phyloP scores from a whole-genome alignment of 2,888 invertebrate genomes.

The Dolichopus griseipennis region DNA sequence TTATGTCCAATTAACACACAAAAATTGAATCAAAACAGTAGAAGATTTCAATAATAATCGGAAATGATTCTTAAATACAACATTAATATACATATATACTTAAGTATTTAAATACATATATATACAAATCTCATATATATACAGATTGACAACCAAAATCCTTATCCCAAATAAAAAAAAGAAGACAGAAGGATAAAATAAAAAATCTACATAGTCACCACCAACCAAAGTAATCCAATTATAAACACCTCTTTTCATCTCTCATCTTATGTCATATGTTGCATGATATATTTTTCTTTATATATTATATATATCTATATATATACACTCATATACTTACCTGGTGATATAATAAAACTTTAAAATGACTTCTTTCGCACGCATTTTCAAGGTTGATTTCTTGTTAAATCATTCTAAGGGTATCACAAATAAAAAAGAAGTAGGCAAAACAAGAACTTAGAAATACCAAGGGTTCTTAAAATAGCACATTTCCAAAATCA shows the following conservation, averaged over 20 bases:
- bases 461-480: no score
- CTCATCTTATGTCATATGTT: neutral
- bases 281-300: no score
- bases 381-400: neutral
- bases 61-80: neutral
- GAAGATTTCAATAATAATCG: neutral
- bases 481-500: no score
- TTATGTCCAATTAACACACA: conserved; percentile 6
- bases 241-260: conserved; percentile 5
- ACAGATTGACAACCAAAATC: no score
- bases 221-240: conserved; percentile 5
- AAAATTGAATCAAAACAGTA: neutral
- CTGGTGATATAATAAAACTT: neutral
- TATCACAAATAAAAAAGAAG: neutral
- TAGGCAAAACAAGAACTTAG: no score
- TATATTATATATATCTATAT: no score
- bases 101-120: no score
- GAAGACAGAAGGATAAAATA: neutral
- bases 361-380: neutral
- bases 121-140: no score
- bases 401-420: neutral
- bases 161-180: no score
- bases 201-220: conserved; percentile 8
- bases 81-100: no score
- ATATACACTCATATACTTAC: no score